A percentile compares a stretch with the other conserved stretches of the same genome.
These are phyloP conservation scores for Torymus auratus DNA, from an alignment of 2,888 invertebrate species.

Conservation along the genomic window DNA sequence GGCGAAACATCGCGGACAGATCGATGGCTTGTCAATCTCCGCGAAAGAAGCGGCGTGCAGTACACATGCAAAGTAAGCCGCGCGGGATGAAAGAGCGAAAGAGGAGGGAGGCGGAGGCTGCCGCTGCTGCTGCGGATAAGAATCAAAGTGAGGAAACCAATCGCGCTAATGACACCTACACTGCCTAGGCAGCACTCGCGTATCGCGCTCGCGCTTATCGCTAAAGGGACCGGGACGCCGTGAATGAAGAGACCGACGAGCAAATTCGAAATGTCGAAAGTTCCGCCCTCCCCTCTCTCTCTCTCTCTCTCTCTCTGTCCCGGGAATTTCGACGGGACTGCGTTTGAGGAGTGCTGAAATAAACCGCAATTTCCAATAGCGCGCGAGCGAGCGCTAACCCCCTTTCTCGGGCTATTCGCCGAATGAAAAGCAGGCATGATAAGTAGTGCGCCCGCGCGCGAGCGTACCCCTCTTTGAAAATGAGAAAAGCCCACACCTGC, in stretches of 20 bases:
- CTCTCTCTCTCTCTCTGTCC: constrained; percentile 24
- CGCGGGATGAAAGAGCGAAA: background rate
- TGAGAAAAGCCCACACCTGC: constrained; percentile 45
- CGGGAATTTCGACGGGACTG: background rate
- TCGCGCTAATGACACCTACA: constrained; percentile 60
- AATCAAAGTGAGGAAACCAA: constrained; percentile 58
- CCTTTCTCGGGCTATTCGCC: constrained; percentile 38
- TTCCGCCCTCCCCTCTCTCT: constrained; percentile 28
- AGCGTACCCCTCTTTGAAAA: constrained; percentile 37
- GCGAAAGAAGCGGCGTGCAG: background rate
- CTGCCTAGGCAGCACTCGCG: background rate
- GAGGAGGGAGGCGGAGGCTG: background rate
- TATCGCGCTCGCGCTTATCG: constrained; percentile 51
- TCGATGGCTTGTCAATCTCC: constrained; percentile 43
- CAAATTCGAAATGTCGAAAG: constrained; percentile 50
- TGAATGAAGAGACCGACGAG: constrained; percentile 39
- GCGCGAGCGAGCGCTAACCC: constrained; percentile 7
- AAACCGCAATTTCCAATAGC: constrained; percentile 57
- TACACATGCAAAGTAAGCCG: constrained; percentile 9
- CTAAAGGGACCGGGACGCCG: constrained; percentile 30
- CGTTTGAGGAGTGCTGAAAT: constrained; percentile 53
- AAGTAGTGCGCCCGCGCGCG: constrained; percentile 32
- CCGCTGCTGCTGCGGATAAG: constrained; percentile 39
- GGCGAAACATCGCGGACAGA: constrained; percentile 1
- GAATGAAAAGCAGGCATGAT: constrained; percentile 53